A percentile compares a stretch with the other conserved stretches of the same genome.
phyloP scores from a whole-genome alignment of 2,113 vertebrate genomes.

The Bos taurus region ARS-UCD2.0 NC_037352.1:22610501-22611000 shows the following conservation, averaged over 20 bases:
- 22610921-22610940: not conserved
- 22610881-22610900: not conserved
- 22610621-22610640: not conserved
- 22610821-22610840: not conserved
- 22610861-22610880: not conserved
- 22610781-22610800: not conserved
- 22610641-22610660: not conserved
- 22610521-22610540: not conserved
- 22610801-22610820: not conserved
- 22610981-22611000: not conserved
- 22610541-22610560: not conserved
- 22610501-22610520: accelerated
- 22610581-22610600: not conserved
- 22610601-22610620: not conserved
- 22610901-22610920: not conserved
- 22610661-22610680: not conserved
- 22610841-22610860: not conserved
- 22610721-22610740: not conserved
- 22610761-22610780: not conserved
- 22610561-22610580: not conserved
- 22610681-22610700: not conserved
- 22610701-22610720: not conserved
- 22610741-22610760: not conserved
- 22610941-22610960: not conserved
- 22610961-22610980: not conserved